phyloP scores from a whole-genome alignment of 2,888 invertebrate species.

The Boloria selene region DNA sequence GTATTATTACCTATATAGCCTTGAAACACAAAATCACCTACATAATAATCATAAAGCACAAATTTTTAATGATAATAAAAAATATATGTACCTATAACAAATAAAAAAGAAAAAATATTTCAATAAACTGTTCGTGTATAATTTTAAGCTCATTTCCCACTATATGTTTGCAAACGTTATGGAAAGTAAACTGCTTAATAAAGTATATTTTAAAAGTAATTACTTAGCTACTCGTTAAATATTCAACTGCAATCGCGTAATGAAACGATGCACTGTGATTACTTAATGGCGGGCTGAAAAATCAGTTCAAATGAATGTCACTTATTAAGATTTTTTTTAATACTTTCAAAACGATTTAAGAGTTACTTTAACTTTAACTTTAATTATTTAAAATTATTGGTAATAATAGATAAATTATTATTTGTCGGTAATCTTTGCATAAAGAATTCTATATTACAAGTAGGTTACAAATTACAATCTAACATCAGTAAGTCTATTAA shows the following conservation, averaged over 20 bases:
- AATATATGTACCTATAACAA: no score
- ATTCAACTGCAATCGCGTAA: slow-evolving; percentile 36
- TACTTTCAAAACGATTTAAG: neutral
- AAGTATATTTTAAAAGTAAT: slow-evolving; percentile 33
- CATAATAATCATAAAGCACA: no score
- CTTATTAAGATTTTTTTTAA: neutral
- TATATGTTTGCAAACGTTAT: neutral
- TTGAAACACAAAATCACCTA: no score
- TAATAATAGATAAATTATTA: no score
- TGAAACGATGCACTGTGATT: slow-evolving; percentile 25
- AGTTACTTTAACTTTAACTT: no score
- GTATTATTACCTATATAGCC: no score
- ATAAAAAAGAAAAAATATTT: neutral
- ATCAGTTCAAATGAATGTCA: neutral
- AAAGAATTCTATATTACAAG: no score
- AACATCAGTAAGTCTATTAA: no score
- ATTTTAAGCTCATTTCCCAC: slow-evolving; percentile 10
- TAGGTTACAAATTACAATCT: no score
- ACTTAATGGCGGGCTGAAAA: slow-evolving; percentile 18
- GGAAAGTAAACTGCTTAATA: slow-evolving; percentile 14
- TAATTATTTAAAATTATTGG: no score
- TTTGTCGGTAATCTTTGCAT: no score
- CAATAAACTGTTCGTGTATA: slow-evolving; percentile 5
- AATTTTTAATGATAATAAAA: no score
- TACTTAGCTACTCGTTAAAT: slow-evolving; percentile 31